Percentiles rank a stretch among this genome's conserved stretches.
Evolutionary conservation across 2,797 vertebrate species (phyloP).

Genomic region (Tiaroga cobitis): DNA sequence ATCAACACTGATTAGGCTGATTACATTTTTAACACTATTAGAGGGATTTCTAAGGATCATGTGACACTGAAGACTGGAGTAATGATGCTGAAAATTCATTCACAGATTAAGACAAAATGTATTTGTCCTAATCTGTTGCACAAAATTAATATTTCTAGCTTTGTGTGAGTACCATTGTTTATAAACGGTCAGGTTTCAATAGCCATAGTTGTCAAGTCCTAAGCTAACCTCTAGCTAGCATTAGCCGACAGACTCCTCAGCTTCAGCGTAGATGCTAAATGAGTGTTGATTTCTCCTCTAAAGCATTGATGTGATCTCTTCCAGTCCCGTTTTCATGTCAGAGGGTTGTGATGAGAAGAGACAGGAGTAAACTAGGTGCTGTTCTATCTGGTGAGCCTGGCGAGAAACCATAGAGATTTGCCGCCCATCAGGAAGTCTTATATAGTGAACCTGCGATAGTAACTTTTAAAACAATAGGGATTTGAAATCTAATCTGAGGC

Average conservation of each 20-base stretch:
- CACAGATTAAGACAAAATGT: too few species aligned
- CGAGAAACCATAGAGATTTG: not conserved
- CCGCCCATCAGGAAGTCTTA: not conserved
- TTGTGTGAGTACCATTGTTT: slow-evolving; percentile 17
- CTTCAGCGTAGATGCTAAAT: not conserved
- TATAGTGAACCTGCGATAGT: slow-evolving; percentile 5
- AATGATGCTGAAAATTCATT: not conserved
- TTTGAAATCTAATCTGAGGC: slow-evolving; percentile 39
- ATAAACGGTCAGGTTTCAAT: not conserved
- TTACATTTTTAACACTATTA: not conserved
- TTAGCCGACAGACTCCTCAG: not conserved
- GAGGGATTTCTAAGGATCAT: not conserved
- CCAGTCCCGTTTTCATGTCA: not conserved
- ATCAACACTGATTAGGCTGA: not conserved
- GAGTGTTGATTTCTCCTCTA: not conserved
- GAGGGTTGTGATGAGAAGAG: not conserved
- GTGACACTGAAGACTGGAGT: not conserved
- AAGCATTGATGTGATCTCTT: not conserved
- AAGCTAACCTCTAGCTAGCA: slow-evolving; percentile 1
- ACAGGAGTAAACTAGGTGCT: not conserved
- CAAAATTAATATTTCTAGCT: not conserved
- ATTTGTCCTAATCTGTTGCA: not conserved
- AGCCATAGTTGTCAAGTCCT: not conserved
- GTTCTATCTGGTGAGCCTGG: not conserved
- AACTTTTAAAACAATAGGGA: slow-evolving; percentile 24